Evolutionary conservation across 2,113 vertebrate species (phyloP).

Genomic region (Amphilophus citrinellus): DNA sequence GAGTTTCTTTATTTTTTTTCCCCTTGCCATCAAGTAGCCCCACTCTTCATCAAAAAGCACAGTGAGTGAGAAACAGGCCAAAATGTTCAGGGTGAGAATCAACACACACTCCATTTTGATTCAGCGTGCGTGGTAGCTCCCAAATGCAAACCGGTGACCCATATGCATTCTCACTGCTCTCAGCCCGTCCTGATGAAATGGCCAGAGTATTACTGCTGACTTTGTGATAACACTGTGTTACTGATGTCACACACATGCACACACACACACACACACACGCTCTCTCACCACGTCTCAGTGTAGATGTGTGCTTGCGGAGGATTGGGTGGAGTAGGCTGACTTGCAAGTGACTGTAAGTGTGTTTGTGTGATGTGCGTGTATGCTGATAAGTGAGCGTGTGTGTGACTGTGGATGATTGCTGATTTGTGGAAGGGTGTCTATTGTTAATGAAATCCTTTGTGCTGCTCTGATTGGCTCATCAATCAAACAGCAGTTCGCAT

Average conservation of each 20-base stretch:
- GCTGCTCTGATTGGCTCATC: slow-evolving; percentile 83
- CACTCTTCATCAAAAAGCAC: slow-evolving; percentile 60
- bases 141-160: slow-evolving; percentile 60
- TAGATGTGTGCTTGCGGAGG: slow-evolving; percentile 12
- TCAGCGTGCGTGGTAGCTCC: slow-evolving; percentile 4
- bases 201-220: slow-evolving; percentile 75
- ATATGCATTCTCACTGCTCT: slow-evolving; percentile 44
- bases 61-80: slow-evolving; percentile 60
- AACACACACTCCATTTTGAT: slow-evolving; percentile 36
- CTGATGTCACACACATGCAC: slow-evolving; percentile 29
- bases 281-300: background rate
- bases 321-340: slow-evolving; percentile 19
- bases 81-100: slow-evolving; percentile 37
- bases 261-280: background rate
- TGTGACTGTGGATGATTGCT: slow-evolving; percentile 78
- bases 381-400: slow-evolving; percentile 59
- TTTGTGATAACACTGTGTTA: slow-evolving; percentile 75
- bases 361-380: slow-evolving; percentile 35
- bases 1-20: slow-evolving; percentile 14
- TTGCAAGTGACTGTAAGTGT: slow-evolving; percentile 40
- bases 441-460: slow-evolving; percentile 85
- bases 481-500: slow-evolving; percentile 79
- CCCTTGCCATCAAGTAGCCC: slow-evolving; percentile 21
- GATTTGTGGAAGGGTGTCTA: slow-evolving; percentile 80
- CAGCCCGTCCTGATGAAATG: slow-evolving; percentile 69